A percentile compares a stretch with the other conserved stretches of the same genome.
These are phyloP conservation scores for Cyprinodon diabolis DNA, from an alignment of 2,797 vertebrate genomes.

Conservation along the genomic window DNA sequence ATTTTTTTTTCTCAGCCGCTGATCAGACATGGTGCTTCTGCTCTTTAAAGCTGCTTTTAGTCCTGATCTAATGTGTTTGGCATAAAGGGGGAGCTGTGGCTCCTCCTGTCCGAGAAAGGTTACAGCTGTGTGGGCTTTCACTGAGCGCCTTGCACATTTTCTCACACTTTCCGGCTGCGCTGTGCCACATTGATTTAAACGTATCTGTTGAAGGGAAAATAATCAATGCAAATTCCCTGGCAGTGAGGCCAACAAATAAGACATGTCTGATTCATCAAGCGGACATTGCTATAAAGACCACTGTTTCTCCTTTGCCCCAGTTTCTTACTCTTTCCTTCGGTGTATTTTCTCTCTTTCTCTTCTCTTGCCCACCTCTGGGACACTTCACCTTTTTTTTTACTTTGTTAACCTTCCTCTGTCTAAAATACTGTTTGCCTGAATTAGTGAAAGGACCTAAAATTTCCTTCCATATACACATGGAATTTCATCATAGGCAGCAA, in stretches of 20 bases:
- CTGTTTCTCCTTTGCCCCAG: slow-evolving; percentile 73
- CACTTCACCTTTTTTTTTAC: slow-evolving; percentile 73
- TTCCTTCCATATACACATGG: slow-evolving; percentile 76
- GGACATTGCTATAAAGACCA: slow-evolving; percentile 90
- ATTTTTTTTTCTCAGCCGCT: slow-evolving; percentile 38
- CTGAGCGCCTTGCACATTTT: slow-evolving; percentile 75
- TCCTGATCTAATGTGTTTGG: slow-evolving; percentile 84
- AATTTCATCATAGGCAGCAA: slow-evolving; percentile 81
- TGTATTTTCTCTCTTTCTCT: slow-evolving; percentile 17
- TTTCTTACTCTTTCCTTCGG: slow-evolving; percentile 44
- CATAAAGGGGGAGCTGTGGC: slow-evolving; percentile 98
- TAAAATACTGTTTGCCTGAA: slow-evolving; percentile 84
- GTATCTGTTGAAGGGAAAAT: slow-evolving; percentile 93
- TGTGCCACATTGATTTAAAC: slow-evolving; percentile 91
- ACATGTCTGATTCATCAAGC: slow-evolving; percentile 91
- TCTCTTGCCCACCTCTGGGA: slow-evolving; percentile 80
- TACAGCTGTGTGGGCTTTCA: slow-evolving; percentile 60
- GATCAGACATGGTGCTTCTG: slow-evolving; percentile 48
- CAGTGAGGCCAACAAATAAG: slow-evolving; percentile 85
- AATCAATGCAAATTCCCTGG: slow-evolving; percentile 97
- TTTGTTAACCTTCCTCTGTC: slow-evolving; percentile 68
- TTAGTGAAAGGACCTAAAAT: slow-evolving; percentile 87
- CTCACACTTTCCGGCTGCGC: slow-evolving; percentile 83
- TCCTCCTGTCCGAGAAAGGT: slow-evolving; percentile 85
- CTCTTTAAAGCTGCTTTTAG: slow-evolving; percentile 40